These are phyloP conservation scores for Phalera bucephala DNA, from an alignment of 2,888 invertebrate genomes.

Conservation along the genomic window DNA sequence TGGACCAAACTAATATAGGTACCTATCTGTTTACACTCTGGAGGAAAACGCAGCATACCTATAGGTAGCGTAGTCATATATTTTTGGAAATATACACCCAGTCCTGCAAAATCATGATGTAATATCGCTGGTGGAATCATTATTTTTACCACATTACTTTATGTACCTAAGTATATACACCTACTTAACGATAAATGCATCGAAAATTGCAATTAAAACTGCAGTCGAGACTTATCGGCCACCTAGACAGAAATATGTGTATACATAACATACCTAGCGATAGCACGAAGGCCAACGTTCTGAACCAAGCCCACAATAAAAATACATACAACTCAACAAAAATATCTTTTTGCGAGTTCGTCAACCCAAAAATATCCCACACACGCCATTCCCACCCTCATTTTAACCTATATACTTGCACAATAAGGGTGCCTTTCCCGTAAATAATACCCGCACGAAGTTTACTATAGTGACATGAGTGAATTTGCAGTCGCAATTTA, in stretches of 20 bases:
- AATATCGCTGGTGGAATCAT: too few species aligned
- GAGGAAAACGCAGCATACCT: too few species aligned
- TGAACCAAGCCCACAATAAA: slow-evolving; percentile 34
- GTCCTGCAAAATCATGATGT: too few species aligned
- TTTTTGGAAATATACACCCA: too few species aligned
- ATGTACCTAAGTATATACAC: too few species aligned
- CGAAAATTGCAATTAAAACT: slow-evolving; percentile 1
- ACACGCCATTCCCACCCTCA: slow-evolving; percentile 42
- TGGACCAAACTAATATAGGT: too few species aligned
- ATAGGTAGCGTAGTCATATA: too few species aligned
- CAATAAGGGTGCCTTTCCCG: slow-evolving; percentile 40
- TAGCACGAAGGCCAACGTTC: slow-evolving; percentile 59
- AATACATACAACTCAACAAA: too few species aligned
- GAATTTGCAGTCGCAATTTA: slow-evolving; percentile 61
- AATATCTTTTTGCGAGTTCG: slow-evolving; percentile 60
- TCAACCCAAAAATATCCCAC: slow-evolving; percentile 56
- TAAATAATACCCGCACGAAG: slow-evolving; percentile 35
- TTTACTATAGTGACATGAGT: slow-evolving; percentile 51
- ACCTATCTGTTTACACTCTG: too few species aligned
- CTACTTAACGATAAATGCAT: neutral
- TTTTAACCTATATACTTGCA: slow-evolving; percentile 25
- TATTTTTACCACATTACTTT: too few species aligned
- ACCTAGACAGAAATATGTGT: slow-evolving; percentile 14
- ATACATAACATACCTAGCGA: slow-evolving; percentile 19
- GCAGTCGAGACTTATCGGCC: slow-evolving; percentile 13